These are phyloP conservation scores for Parasteatoda tepidariorum DNA, from an alignment of 1,140 invertebrate genomes.

Conservation along the genomic window DNA sequence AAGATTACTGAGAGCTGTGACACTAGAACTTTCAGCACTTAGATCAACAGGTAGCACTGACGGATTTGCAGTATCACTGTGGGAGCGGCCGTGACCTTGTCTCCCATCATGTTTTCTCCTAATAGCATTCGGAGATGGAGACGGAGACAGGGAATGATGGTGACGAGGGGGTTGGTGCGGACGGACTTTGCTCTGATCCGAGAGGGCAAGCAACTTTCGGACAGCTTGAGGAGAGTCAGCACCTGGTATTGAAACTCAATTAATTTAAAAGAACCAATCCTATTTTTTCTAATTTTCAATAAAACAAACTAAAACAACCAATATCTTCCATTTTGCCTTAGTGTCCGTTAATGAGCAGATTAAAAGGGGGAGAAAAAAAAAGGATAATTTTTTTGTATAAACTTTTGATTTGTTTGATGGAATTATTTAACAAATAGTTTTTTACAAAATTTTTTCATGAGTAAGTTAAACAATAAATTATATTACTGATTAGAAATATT, in stretches of 20 bases:
- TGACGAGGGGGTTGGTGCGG: constrained; percentile 82
- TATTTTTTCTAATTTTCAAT: too few species aligned
- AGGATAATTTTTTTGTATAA: too few species aligned
- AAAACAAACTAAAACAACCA: too few species aligned
- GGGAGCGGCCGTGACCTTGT: constrained; percentile 80
- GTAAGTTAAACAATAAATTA: too few species aligned
- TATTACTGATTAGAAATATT: too few species aligned
- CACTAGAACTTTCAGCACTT: constrained; percentile 93
- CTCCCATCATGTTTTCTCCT: constrained; percentile 69
- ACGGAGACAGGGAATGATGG: constrained; percentile 71
- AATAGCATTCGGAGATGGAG: constrained; percentile 69
- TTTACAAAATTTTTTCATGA: too few species aligned
- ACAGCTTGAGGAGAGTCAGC: constrained; percentile 95
- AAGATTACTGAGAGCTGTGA: constrained; percentile 90
- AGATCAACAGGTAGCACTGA: constrained; percentile 85
- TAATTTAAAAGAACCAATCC: neutral
- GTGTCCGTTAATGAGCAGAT: too few species aligned
- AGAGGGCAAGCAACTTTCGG: constrained; percentile 89
- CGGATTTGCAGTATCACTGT: constrained; percentile 85
- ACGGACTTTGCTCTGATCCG: constrained; percentile 81
- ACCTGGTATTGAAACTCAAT: constrained; percentile 71
- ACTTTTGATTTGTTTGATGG: too few species aligned
- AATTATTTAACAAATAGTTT: too few species aligned
- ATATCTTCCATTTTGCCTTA: too few species aligned
- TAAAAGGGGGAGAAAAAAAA: too few species aligned